phyloP scores from a whole-genome alignment of 2,113 vertebrate genomes.

The Rhegmatorhina hoffmannsi region DNA sequence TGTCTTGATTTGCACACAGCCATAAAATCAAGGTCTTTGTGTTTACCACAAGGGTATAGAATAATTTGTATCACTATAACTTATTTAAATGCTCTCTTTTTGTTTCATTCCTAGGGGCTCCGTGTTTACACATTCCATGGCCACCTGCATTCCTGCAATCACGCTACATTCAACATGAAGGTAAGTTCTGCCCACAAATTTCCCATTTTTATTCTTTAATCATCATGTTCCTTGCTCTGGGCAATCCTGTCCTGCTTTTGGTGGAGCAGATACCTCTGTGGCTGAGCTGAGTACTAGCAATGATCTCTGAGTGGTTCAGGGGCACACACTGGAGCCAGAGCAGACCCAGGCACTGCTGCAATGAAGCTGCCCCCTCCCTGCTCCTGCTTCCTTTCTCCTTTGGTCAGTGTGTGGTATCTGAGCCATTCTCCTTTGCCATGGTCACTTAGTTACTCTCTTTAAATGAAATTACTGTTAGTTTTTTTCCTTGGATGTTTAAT shows the following conservation, averaged over 20 bases:
- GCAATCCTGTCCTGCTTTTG: background rate
- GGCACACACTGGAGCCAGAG: background rate
- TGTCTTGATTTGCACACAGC: background rate
- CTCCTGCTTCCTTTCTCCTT: background rate
- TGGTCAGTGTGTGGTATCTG: background rate
- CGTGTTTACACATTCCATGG: slow-evolving; percentile 78
- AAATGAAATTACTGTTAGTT: background rate
- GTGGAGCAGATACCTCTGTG: background rate
- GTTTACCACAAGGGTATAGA: background rate
- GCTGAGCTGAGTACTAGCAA: background rate
- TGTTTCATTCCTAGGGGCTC: slow-evolving; percentile 54
- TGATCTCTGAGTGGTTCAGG: background rate
- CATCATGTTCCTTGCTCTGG: background rate
- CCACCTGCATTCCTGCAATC: slow-evolving; percentile 81
- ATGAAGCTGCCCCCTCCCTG: background rate
- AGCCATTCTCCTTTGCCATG: background rate
- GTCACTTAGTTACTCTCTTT: background rate
- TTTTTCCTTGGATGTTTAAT: background rate
- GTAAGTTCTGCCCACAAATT: background rate
- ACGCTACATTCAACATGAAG: slow-evolving; percentile 72
- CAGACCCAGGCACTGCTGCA: background rate
- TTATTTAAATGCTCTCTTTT: background rate
- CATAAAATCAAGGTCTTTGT: background rate
- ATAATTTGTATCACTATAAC: background rate
- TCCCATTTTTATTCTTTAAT: background rate